Percentiles rank a stretch among this genome's conserved stretches.
Evolutionary conservation across 2,797 vertebrate species (phyloP).

Genomic region (Dicrostonyx torquatus): DNA sequence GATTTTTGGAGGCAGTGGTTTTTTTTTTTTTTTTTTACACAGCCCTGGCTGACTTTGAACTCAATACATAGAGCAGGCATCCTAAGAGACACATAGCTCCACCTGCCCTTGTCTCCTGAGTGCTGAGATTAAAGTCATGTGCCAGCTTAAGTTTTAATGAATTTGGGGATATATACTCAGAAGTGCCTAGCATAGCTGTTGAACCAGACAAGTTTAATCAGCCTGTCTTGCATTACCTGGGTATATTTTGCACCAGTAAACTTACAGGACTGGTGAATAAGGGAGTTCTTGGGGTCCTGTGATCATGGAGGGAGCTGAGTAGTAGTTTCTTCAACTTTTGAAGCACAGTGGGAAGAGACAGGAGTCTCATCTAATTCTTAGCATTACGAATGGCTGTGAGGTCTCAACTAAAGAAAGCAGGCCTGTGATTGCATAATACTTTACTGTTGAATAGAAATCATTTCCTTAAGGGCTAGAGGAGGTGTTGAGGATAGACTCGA

Average conservation of each 20-base stretch:
- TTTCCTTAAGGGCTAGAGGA: neutral
- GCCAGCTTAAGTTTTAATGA: neutral
- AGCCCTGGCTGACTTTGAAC: neutral
- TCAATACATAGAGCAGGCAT: neutral
- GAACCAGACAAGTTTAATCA: neutral
- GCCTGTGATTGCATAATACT: neutral
- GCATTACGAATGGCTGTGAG: neutral
- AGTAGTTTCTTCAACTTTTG: neutral
- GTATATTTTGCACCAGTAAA: neutral
- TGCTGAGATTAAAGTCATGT: neutral
- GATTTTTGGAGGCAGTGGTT: neutral
- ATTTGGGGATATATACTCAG: neutral
- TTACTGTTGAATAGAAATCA: neutral
- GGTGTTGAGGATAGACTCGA: neutral
- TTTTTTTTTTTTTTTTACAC: neutral
- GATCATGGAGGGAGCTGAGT: neutral
- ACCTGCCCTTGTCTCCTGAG: neutral
- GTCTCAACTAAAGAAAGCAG: conserved; percentile 11
- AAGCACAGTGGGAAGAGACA: neutral
- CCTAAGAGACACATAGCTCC: neutral
- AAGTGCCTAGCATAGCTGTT: neutral
- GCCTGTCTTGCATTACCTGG: neutral
- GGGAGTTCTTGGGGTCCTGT: neutral
- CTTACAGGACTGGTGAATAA: neutral
- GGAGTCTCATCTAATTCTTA: neutral